These are phyloP conservation scores for Ranitomeya variabilis DNA, from an alignment of 2,113 vertebrate genomes.

Conservation along the genomic window DNA sequence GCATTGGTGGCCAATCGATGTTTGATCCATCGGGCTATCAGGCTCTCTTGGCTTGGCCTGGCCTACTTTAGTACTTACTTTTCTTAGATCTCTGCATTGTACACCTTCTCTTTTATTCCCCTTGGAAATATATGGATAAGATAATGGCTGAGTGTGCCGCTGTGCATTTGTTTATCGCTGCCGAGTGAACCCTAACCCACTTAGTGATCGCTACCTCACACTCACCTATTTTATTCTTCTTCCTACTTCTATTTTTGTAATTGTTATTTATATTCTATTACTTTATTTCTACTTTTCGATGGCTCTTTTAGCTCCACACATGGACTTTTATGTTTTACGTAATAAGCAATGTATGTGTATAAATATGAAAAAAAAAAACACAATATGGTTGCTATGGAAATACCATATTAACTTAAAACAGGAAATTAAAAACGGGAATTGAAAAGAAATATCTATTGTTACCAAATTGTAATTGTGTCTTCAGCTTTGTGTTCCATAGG, in stretches of 20 bases:
- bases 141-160: not conserved
- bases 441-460: not conserved
- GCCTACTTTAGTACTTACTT: no score
- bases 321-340: not conserved
- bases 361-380: not conserved
- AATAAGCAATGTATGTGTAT: not conserved
- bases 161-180: no score
- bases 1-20: not conserved
- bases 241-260: not conserved
- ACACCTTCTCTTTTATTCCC: no score
- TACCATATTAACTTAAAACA: slow-evolving; percentile 1
- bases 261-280: not conserved
- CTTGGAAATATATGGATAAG: no score
- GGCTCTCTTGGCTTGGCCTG: no score
- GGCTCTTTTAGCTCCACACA: not conserved
- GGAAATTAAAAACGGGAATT: slow-evolving; percentile 37
- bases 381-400: not conserved
- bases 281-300: not conserved
- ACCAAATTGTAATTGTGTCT: not conserved
- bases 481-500: not conserved
- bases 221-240: not conserved
- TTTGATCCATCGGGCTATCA: not conserved
- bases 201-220: not conserved
- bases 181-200: no score
- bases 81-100: no score